Conservation (phyloP, 2,888 invertebrate species). For the Mimas tiliae region DNA sequence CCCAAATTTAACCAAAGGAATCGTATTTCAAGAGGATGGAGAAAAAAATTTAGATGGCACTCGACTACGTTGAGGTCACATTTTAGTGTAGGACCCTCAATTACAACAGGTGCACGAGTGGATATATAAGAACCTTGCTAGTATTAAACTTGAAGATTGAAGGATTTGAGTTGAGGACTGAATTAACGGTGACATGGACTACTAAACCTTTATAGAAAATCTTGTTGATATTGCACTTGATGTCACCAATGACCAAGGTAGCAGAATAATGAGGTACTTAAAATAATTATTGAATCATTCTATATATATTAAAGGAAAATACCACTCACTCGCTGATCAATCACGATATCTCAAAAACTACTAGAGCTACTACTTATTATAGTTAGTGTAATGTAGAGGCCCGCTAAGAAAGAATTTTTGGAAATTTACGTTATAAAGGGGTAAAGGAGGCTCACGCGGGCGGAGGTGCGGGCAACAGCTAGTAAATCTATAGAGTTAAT, state of each 20-base stretch:
- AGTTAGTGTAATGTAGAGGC: no score
- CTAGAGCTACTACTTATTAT: no score
- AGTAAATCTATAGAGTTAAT: no score
- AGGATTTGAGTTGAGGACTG: neutral
- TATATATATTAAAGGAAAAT: no score
- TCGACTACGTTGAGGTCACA: conserved; percentile 39
- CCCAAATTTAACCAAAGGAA: conserved; percentile 42
- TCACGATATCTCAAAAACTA: no score
- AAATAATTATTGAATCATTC: neutral
- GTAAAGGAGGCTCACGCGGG: no score
- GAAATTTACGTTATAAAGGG: no score
- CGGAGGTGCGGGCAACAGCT: no score
- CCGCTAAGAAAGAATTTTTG: no score
- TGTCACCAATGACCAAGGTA: neutral
- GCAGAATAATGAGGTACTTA: neutral
- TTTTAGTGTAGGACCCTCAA: conserved; percentile 46
- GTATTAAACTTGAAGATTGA: conserved; percentile 26
- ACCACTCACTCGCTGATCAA: no score
- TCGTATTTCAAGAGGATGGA: conserved; percentile 33
- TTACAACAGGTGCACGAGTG: conserved; percentile 45
- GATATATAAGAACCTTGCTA: conserved; percentile 1
- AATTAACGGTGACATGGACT: neutral
- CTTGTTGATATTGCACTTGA: neutral
- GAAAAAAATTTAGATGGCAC: conserved; percentile 41
- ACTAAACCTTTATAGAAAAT: neutral